Percentiles rank a stretch among this genome's conserved stretches.
Evolutionary conservation across 2,113 vertebrate genomes (phyloP).

Genomic region (Choloepus hoffmanni): DNA sequence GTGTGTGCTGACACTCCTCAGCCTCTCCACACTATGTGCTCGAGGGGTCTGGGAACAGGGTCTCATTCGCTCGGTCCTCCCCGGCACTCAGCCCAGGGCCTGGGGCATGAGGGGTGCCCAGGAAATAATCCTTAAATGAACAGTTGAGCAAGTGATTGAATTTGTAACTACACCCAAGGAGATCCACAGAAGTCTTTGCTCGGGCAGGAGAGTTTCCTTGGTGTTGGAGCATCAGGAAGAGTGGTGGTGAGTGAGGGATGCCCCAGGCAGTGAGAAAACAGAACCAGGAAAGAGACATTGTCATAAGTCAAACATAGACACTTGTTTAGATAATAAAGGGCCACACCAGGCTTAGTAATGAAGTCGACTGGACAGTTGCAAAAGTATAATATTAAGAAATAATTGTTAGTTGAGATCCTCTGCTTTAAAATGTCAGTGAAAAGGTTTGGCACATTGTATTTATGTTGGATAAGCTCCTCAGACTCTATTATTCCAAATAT

Average conservation of each 20-base stretch:
- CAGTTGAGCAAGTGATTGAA: not conserved
- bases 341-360: conserved; percentile 69
- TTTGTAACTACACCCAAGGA: not conserved
- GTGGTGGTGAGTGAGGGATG: not conserved
- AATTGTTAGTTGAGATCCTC: not conserved
- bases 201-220: not conserved
- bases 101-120: not conserved
- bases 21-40: not conserved
- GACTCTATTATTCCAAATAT: not conserved
- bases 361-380: conserved; percentile 13
- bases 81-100: not conserved
- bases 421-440: conserved; percentile 44
- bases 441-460: conserved; percentile 16
- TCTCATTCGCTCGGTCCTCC: not conserved
- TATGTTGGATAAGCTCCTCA: conserved; percentile 34
- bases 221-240: not conserved
- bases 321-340: conserved; percentile 52
- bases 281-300: conserved; percentile 41
- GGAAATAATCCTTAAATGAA: not conserved
- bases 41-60: not conserved
- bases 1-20: not conserved
- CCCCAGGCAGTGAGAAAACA: not conserved
- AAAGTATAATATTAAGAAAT: conserved; percentile 81
- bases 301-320: conserved; percentile 65
- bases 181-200: not conserved